A percentile compares a stretch with the other conserved stretches of the same genome.
Conservation (phyloP, 2,888 invertebrate genomes). For the Galeopsomyia nigrocyanea region DNA sequence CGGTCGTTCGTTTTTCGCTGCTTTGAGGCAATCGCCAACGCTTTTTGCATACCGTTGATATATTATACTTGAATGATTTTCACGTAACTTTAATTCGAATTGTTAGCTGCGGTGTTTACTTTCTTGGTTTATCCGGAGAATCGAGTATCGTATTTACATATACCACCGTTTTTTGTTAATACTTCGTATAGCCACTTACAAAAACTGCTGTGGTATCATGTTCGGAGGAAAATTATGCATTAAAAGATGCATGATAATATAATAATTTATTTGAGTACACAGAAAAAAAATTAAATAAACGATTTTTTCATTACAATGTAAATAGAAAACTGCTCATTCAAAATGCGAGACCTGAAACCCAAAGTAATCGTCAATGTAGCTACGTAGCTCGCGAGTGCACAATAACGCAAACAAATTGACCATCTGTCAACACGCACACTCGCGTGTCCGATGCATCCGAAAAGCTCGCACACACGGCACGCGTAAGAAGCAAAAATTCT, state of each 20-base stretch:
- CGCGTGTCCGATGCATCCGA: constrained; percentile 54
- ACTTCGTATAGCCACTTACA: no score
- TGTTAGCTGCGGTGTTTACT: background rate
- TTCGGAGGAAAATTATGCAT: no score
- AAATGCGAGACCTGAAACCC: no score
- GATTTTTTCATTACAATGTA: no score
- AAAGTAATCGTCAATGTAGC: no score
- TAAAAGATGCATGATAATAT: no score
- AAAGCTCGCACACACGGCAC: constrained; percentile 19
- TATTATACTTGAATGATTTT: constrained; percentile 4
- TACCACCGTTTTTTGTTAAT: no score
- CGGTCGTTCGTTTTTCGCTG: background rate
- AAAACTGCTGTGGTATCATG: no score
- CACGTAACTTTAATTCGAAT: background rate
- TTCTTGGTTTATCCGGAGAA: background rate
- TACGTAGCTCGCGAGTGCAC: background rate
- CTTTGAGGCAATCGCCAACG: background rate
- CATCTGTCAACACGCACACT: constrained; percentile 60
- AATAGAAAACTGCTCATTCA: no score
- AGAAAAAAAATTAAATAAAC: no score
- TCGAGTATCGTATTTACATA: background rate
- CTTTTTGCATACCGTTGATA: background rate
- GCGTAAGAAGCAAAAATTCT: constrained; percentile 20
- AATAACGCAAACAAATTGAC: constrained; percentile 47
- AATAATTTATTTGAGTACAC: no score